These are phyloP conservation scores for Diabrotica balteata DNA, from an alignment of 2,888 invertebrate species.

Conservation along the genomic window DNA sequence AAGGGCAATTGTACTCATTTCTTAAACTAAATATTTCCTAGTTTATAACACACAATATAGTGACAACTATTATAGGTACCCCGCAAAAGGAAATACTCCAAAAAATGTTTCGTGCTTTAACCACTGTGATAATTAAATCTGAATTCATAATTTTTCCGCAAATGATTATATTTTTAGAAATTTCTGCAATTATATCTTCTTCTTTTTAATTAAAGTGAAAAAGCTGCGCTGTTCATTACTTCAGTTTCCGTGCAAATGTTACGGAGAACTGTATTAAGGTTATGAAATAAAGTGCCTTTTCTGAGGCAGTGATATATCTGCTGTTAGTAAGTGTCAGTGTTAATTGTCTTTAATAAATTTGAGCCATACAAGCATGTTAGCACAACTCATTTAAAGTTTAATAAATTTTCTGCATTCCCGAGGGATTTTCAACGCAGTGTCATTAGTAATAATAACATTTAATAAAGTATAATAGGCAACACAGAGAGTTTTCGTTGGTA, in stretches of 20 bases:
- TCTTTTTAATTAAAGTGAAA: conserved; percentile 37
- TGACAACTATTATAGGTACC: too few relatives aligned
- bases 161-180: too few relatives aligned
- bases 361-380: conserved; percentile 39
- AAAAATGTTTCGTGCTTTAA: too few relatives aligned
- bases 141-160: too few relatives aligned
- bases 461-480: too few relatives aligned
- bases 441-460: conserved; percentile 9
- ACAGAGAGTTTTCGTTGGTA: too few relatives aligned
- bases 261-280: conserved; percentile 32
- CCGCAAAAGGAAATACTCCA: too few relatives aligned
- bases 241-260: conserved; percentile 29
- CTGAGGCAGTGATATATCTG: conserved; percentile 44
- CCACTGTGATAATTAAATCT: too few relatives aligned
- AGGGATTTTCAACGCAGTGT: not conserved
- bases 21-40: too few relatives aligned
- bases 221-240: conserved; percentile 33
- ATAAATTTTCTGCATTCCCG: conserved; percentile 33
- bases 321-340: conserved; percentile 43
- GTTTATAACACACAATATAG: too few relatives aligned
- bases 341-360: conserved; percentile 47
- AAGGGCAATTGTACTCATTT: too few relatives aligned
- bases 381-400: conserved; percentile 41
- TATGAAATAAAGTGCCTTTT: conserved; percentile 42
- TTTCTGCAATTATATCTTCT: conserved; percentile 2